Base-by-base conservation (phyloP, 2,888 invertebrate species). In the Sthenelais limicola region DNA sequence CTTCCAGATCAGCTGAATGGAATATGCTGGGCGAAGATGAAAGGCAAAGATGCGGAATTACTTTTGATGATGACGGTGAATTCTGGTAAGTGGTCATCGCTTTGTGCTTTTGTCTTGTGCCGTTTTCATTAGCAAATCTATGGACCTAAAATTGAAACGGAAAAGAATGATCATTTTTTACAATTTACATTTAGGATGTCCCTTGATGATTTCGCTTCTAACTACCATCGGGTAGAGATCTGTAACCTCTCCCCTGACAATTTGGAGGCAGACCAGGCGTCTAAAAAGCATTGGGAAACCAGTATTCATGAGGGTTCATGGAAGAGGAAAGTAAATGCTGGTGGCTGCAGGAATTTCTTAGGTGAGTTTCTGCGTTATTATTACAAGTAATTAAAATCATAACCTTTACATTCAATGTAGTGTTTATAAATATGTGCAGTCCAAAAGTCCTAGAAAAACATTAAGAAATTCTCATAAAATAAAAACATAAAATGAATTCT, bases 231-330 rank as follows among this genome's bases (percentile, higher is more conserved):
- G 87, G 91, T 98, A 80, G 98, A 98, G 89, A 96, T 98, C 80
- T 98, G 98, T 88, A 97, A 98, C 88, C 92, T 98, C 88, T 96
- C 94, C 83, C 98, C 98, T 0, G 97, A 98, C 84, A 94, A 96
- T 0, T 88, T 97, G 52, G 68, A 12, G 15, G 68, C 0, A 15
- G 68, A 54, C 32, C 30, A 56, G 21, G 79, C 79, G 3, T 49
- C 33, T 38, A 33, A n/a, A 32, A 67, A 56, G 35, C 66, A 35
- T 24, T 98, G 98, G 98, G 95, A 95, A 88, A 94, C 94, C 91
- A 94, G 94, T 15, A 93, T 94, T 69, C 96, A 93, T 83, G 94
- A 96, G 83, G 97, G 97, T 0, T 94, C 94, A 86, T 98, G 98
- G 98, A 93, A 94, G 18, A 90, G 92, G 81, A 93, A 94, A 80